phyloP scores from a whole-genome alignment of 2,797 vertebrate genomes.

The Tolypeutes matacus region DNA sequence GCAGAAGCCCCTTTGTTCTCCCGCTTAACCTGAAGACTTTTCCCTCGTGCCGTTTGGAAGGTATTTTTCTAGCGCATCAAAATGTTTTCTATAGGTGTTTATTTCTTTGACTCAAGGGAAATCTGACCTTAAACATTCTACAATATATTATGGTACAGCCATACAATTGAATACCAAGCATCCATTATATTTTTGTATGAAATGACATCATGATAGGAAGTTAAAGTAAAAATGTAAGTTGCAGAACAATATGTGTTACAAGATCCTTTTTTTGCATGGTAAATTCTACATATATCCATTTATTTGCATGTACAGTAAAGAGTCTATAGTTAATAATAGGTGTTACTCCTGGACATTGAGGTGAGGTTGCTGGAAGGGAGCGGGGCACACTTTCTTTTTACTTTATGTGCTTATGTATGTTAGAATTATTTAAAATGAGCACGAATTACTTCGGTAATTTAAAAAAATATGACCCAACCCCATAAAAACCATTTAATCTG shows the following conservation, averaged over 20 bases:
- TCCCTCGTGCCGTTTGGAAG: accelerated
- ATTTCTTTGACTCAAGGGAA: not conserved
- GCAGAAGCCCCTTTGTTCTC: not conserved
- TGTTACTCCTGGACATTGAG: not conserved
- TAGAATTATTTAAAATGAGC: not conserved
- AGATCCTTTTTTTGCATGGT: not conserved
- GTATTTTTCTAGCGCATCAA: not conserved
- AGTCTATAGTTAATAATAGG: too few species aligned
- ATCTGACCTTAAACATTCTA: not conserved
- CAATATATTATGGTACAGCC: not conserved
- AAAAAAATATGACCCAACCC: not conserved
- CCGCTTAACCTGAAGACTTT: not conserved
- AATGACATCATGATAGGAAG: not conserved
- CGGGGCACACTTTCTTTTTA: not conserved
- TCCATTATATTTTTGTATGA: not conserved
- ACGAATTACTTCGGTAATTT: not conserved
- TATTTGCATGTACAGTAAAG: not conserved
- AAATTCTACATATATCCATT: not conserved
- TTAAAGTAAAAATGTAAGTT: not conserved
- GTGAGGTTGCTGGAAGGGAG: not conserved
- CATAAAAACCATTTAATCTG: not conserved
- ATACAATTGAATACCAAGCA: accelerated
- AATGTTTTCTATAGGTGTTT: not conserved
- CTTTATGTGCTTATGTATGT: not conserved
- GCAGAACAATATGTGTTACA: not conserved